Evolutionary conservation across 2,797 vertebrate genomes (phyloP).

Genomic region (Propithecus deckenii): DNA sequence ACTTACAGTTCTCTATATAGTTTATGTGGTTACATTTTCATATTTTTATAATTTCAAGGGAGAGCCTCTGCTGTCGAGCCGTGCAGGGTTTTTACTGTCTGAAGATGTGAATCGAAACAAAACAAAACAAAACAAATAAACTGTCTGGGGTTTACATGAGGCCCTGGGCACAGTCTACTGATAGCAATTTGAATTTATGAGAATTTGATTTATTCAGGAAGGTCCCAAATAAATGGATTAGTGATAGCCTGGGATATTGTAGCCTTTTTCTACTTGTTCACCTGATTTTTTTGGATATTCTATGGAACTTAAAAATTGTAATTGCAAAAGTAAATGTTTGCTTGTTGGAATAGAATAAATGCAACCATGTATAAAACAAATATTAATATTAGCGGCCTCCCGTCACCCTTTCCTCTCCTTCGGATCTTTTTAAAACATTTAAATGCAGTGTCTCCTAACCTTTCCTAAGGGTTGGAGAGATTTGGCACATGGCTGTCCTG

Average conservation of each 20-base stretch:
- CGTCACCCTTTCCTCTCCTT: accelerated
- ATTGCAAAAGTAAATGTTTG: neutral
- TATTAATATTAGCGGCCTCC: neutral
- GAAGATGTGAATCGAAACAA: no score
- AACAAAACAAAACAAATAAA: no score
- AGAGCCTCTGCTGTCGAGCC: neutral
- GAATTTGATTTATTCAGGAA: neutral
- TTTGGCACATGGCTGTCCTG: neutral
- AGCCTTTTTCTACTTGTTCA: neutral
- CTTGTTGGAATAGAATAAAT: neutral
- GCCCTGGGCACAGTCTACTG: neutral
- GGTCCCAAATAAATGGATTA: neutral
- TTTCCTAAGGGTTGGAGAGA: neutral
- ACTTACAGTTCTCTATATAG: no score
- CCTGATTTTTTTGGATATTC: neutral
- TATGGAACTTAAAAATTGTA: neutral
- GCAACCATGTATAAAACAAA: neutral
- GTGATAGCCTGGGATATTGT: neutral
- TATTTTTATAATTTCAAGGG: neutral
- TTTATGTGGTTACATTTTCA: neutral
- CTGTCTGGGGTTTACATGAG: neutral
- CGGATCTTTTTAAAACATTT: neutral
- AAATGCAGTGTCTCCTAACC: neutral
- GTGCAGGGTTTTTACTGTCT: neutral
- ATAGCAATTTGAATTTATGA: neutral